These are phyloP conservation scores for Zaprionus davidi DNA, from an alignment of 1,140 invertebrate species.

Conservation along the genomic window DNA sequence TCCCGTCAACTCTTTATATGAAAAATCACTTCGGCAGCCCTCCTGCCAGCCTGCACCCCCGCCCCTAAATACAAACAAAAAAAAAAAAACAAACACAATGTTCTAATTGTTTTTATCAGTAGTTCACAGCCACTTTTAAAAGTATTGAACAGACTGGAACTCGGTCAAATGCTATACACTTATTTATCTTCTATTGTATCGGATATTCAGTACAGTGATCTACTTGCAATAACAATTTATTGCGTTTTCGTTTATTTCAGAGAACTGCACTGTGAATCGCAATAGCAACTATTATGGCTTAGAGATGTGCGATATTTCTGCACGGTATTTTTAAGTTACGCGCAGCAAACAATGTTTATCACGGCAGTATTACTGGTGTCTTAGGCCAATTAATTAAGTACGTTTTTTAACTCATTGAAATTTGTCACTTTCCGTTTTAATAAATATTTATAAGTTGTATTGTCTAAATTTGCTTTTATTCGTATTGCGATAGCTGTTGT, in stretches of 20 bases:
- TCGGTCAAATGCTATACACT: conserved; percentile 37
- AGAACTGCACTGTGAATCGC: conserved; percentile 33
- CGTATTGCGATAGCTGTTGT: too few species aligned
- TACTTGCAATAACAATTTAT: conserved; percentile 42
- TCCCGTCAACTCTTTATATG: conserved; percentile 45
- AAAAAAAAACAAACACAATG: conserved; percentile 38
- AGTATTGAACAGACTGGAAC: conserved; percentile 25
- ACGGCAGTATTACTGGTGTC: neutral
- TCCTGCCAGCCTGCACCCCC: conserved; percentile 28
- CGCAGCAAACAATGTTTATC: neutral
- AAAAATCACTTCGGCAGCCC: conserved; percentile 45
- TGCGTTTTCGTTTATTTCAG: conserved; percentile 45
- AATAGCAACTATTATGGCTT: conserved; percentile 21
- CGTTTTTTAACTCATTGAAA: neutral
- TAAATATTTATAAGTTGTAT: neutral
- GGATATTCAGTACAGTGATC: conserved; percentile 6
- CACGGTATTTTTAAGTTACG: neutral
- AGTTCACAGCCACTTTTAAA: conserved; percentile 29
- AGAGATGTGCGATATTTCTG: neutral
- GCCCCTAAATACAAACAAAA: conserved; percentile 37
- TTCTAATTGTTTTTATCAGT: conserved; percentile 20
- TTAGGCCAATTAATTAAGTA: too few species aligned
- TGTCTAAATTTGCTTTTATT: neutral
- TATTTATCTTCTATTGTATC: conserved; percentile 5
- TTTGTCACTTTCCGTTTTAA: neutral